Conservation (phyloP, 35 echinoderm and acorn worm genomes). For the Anneissia japonica region DNA sequence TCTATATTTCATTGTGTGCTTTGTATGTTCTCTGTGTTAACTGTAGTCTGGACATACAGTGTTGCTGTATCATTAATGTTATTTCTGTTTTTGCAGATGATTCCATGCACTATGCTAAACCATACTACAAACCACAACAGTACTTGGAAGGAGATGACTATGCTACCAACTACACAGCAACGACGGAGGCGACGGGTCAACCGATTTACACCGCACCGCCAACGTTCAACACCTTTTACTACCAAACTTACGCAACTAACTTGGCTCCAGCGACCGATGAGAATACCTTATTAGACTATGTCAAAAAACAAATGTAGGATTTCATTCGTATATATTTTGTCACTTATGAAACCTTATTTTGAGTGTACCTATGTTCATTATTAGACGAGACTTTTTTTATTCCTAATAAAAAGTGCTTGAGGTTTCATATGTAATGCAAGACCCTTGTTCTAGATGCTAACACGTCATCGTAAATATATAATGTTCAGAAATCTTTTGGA, state of each 20-base stretch:
- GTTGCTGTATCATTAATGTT: no score
- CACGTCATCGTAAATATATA: no score
- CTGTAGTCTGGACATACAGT: no score
- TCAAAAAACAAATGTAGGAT: slow-evolving; percentile 96
- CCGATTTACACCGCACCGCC: background rate
- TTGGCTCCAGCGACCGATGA: slow-evolving; percentile 52
- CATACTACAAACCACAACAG: background rate
- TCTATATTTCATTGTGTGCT: no score
- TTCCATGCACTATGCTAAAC: background rate
- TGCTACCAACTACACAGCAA: background rate
- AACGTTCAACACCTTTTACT: background rate
- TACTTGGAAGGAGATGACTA: background rate
- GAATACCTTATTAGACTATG: slow-evolving; percentile 73
- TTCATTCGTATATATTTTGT: background rate
- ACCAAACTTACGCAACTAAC: slow-evolving; percentile 18
- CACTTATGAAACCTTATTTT: background rate
- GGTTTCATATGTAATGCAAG: no score
- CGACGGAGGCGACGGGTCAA: background rate
- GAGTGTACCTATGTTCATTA: background rate
- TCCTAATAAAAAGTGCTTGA: background rate
- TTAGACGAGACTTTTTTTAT: background rate
- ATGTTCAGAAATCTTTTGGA: no score
- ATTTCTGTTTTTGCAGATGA: background rate
- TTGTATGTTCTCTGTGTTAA: no score
- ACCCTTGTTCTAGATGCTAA: no score